These are phyloP conservation scores for Dicyrtomina minuta DNA, from an alignment of 2,888 invertebrate species.

Conservation along the genomic window DNA sequence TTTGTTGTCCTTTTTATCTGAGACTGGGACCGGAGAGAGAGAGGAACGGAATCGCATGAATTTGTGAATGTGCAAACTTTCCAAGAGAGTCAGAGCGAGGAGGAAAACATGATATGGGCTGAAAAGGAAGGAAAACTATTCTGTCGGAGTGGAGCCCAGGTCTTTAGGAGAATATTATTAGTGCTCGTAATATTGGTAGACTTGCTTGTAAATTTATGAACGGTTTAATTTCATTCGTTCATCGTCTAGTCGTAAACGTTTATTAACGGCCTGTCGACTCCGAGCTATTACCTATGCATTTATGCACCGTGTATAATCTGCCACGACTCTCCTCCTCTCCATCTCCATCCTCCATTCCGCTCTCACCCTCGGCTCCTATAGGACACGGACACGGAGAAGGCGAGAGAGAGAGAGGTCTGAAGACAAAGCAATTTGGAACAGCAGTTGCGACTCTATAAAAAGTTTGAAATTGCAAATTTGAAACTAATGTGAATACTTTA, in stretches of 20 bases:
- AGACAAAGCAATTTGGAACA: constrained; percentile 23
- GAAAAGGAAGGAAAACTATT: neutral
- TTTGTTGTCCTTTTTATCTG: too few species aligned
- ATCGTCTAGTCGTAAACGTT: constrained; percentile 14
- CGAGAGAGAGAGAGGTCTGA: neutral
- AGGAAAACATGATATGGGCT: neutral
- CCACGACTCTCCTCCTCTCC: neutral
- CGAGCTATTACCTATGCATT: neutral
- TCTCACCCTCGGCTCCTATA: neutral
- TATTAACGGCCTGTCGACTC: constrained; percentile 28
- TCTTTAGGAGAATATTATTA: neutral
- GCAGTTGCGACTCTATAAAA: constrained; percentile 30
- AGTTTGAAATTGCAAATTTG: constrained; percentile 28
- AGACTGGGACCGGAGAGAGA: too few species aligned
- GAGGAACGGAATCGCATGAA: too few species aligned
- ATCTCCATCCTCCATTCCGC: neutral
- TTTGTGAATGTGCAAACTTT: neutral
- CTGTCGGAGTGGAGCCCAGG: neutral
- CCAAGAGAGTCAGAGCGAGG: neutral
- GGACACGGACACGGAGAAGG: neutral
- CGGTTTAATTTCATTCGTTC: constrained; percentile 22
- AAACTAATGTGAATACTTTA: constrained; percentile 24
- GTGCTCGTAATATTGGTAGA: constrained; percentile 8
- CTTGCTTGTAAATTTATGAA: constrained; percentile 22
- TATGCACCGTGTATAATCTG: neutral